Evolutionary conservation across 2,888 invertebrate genomes (phyloP).

Genomic region (Pseudococcus viburni): DNA sequence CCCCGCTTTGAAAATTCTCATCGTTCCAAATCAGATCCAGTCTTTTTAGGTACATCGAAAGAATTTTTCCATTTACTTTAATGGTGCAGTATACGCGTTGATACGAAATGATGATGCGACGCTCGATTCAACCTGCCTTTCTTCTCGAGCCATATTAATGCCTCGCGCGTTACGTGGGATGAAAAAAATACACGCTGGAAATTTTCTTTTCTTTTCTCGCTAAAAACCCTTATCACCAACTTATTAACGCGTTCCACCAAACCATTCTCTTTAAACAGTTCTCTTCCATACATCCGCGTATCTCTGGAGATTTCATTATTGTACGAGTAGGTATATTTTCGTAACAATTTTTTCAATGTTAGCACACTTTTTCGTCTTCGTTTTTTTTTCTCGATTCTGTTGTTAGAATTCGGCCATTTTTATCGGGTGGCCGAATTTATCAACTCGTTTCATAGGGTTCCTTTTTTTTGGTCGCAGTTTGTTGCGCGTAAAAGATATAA

Average conservation of each 20-base stretch:
- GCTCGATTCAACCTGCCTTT: not conserved
- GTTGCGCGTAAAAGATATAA: too few species aligned
- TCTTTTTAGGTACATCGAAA: not conserved
- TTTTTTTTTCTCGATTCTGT: too few species aligned
- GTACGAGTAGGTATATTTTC: not conserved
- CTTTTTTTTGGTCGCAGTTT: too few species aligned
- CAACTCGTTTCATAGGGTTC: too few species aligned
- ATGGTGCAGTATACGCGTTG: not conserved
- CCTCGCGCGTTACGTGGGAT: too few species aligned
- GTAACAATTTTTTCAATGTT: not conserved
- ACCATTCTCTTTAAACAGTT: not conserved
- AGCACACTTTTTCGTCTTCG: not conserved
- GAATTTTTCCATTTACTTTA: not conserved
- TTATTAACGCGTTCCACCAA: not conserved
- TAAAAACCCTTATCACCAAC: not conserved
- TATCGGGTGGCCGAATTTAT: too few species aligned
- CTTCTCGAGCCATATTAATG: too few species aligned
- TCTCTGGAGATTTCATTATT: slow-evolving; percentile 24
- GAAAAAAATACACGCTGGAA: too few species aligned
- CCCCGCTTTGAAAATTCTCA: not conserved
- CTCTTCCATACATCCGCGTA: not conserved
- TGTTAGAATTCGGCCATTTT: too few species aligned
- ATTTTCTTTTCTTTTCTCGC: too few species aligned
- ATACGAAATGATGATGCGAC: not conserved
- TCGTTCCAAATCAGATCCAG: not conserved